Evolutionary conservation across 1,140 invertebrate species (phyloP).

Genomic region (Heliothis subflexa): DNA sequence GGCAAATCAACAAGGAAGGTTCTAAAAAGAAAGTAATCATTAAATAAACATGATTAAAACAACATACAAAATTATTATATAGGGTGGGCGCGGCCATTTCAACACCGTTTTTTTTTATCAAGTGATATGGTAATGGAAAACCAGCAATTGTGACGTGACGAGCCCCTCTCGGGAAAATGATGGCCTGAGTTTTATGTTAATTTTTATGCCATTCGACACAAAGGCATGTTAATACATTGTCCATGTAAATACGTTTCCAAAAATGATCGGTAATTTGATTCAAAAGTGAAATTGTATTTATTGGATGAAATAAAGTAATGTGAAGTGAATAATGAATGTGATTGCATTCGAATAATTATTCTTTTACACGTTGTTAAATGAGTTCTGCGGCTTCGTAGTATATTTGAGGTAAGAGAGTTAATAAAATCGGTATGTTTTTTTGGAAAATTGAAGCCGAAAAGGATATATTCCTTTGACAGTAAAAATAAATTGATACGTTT

Average conservation of each 20-base stretch:
- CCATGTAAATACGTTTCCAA: constrained; percentile 8
- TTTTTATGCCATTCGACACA: constrained; percentile 39
- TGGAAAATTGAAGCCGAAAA: no score
- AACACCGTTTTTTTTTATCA: not conserved
- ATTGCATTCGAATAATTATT: not conserved
- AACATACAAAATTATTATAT: not conserved
- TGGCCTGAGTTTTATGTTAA: constrained; percentile 6
- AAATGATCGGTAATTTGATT: constrained; percentile 25
- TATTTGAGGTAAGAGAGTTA: not conserved
- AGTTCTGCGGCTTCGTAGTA: not conserved
- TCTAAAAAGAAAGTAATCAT: no score
- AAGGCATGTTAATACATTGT: not conserved
- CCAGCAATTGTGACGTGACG: constrained; percentile 10
- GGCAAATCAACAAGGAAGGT: no score
- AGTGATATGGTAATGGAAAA: not conserved
- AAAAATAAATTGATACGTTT: no score
- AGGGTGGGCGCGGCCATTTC: no score
- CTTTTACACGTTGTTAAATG: not conserved
- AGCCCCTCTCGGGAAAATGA: constrained; percentile 18
- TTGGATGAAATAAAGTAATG: not conserved
- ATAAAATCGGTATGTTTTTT: not conserved
- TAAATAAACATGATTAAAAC: no score
- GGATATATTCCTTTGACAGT: no score
- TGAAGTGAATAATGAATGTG: no score
- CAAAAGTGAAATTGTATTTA: constrained; percentile 15